phyloP scores from a whole-genome alignment of 23 tunicate species.

The Trididemnum nubilum region DNA sequence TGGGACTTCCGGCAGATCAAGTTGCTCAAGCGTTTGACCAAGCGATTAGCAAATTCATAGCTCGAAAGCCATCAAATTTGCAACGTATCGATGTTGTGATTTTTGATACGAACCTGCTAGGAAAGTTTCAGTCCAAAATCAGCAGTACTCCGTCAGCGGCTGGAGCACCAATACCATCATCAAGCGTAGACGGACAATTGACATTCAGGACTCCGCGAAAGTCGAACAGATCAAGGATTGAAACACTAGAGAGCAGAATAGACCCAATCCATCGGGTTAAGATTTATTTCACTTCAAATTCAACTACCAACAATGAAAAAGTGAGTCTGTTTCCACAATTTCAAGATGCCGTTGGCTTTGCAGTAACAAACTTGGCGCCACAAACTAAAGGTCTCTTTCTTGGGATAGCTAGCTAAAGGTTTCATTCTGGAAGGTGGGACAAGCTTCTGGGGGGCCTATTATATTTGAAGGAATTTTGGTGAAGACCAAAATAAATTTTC shows the following conservation, averaged over 20 bases:
- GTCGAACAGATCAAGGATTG: background rate
- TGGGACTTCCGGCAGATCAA: background rate
- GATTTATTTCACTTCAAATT: background rate
- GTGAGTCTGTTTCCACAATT: too few relatives aligned
- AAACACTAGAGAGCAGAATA: background rate
- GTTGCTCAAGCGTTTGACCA: constrained; percentile 1
- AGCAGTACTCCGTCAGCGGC: background rate
- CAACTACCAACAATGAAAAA: background rate
- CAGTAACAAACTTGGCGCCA: too few relatives aligned
- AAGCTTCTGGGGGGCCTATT: too few relatives aligned
- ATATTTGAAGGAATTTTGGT: too few relatives aligned
- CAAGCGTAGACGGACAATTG: too few relatives aligned
- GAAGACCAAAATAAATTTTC: too few relatives aligned
- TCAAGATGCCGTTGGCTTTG: too few relatives aligned
- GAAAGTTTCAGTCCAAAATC: background rate
- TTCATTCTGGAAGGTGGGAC: too few relatives aligned
- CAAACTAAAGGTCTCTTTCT: too few relatives aligned
- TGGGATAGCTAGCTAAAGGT: too few relatives aligned
- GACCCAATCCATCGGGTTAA: background rate
- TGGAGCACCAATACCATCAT: background rate
- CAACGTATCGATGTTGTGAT: constrained; percentile 24
- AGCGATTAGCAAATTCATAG: constrained; percentile 7
- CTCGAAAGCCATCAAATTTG: constrained; percentile 8
- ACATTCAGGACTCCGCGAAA: too few relatives aligned
- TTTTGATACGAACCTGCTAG: background rate